Evolutionary conservation across 2,797 vertebrate species (phyloP).

Genomic region (Chrysocyon brachyurus): DNA sequence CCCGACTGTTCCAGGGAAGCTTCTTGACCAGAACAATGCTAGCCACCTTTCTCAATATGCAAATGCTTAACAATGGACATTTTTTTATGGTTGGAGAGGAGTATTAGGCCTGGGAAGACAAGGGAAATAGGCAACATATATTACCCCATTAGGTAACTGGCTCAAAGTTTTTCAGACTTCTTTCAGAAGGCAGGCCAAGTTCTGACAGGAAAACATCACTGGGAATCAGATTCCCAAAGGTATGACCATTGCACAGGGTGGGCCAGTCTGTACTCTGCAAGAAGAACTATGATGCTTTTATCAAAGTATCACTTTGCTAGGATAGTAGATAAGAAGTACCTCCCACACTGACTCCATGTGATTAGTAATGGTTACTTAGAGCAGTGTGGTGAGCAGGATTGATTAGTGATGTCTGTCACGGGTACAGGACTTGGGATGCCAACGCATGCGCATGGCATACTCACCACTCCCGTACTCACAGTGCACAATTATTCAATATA

Average conservation of each 20-base stretch:
- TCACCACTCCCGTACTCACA: not conserved
- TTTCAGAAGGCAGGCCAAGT: not conserved
- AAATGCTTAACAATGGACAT: not conserved
- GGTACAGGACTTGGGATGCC: not conserved
- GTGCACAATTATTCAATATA: not conserved
- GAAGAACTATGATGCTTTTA: not conserved
- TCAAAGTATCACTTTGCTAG: not conserved
- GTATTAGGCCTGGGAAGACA: not conserved
- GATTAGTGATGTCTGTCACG: not conserved
- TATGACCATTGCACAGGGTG: not conserved
- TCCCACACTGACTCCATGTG: fast-evolving
- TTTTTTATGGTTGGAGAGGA: not conserved
- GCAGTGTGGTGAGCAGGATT: not conserved
- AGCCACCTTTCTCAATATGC: no score
- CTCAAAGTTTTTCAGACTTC: not conserved
- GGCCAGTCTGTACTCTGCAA: not conserved
- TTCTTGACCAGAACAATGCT: not conserved
- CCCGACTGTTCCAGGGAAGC: not conserved
- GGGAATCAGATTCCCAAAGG: not conserved
- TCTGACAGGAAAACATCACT: not conserved
- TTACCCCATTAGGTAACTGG: not conserved
- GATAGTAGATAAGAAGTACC: not conserved
- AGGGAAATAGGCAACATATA: not conserved
- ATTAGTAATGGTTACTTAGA: not conserved
- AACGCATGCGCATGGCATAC: fast-evolving